Conservation (phyloP, 2,888 invertebrate genomes). For the Dryadula phaetusa region DNA sequence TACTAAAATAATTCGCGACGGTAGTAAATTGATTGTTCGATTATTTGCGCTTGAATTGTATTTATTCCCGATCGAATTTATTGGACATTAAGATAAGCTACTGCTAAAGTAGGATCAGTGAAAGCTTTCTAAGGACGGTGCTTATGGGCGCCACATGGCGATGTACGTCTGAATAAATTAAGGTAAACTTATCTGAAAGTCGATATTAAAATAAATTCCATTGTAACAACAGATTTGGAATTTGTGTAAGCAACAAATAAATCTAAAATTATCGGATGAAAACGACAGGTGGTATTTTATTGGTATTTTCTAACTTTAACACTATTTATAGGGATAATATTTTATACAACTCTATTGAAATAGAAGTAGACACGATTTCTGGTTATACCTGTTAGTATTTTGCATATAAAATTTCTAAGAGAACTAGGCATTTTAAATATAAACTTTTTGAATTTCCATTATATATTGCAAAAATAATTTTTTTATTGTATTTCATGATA, state of each 20-base stretch:
- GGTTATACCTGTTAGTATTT: slow-evolving; percentile 4
- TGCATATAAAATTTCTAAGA: slow-evolving; percentile 3
- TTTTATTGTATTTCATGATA: background rate
- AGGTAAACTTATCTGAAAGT: slow-evolving; percentile 23
- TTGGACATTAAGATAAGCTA: slow-evolving; percentile 49
- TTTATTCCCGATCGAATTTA: slow-evolving; percentile 47
- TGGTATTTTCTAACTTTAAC: slow-evolving; percentile 13
- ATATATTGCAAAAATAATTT: background rate
- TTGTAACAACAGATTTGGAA: background rate
- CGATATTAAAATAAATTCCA: slow-evolving; percentile 18
- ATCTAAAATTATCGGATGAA: slow-evolving; percentile 23
- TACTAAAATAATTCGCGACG: slow-evolving; percentile 43
- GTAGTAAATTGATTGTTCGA: slow-evolving; percentile 36
- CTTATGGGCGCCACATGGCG: slow-evolving; percentile 40
- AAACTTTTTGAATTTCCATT: background rate
- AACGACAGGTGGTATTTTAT: slow-evolving; percentile 23
- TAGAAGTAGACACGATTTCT: background rate
- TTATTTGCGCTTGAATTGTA: slow-evolving; percentile 44
- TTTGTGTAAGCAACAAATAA: background rate
- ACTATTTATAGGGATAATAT: slow-evolving; percentile 6
- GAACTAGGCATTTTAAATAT: background rate
- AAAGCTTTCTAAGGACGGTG: slow-evolving; percentile 31
- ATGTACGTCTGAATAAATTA: slow-evolving; percentile 32
- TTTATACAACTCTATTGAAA: slow-evolving; percentile 25
- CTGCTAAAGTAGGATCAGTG: slow-evolving; percentile 39